Conservation (phyloP, 2,797 vertebrate species). For the Galaxias olidus region DNA sequence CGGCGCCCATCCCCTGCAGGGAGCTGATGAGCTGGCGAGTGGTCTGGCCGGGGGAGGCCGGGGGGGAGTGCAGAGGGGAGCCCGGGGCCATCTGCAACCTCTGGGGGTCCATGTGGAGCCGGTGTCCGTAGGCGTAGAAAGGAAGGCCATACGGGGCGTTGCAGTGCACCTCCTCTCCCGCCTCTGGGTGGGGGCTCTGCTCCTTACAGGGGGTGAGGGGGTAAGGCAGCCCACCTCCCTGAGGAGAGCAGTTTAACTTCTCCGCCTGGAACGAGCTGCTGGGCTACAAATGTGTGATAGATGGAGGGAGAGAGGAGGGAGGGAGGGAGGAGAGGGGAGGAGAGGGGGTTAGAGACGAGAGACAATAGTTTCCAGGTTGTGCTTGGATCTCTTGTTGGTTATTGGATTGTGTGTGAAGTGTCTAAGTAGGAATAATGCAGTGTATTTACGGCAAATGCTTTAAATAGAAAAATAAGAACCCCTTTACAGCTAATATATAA, state of each 20-base stretch:
- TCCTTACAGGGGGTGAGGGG: constrained; percentile 68
- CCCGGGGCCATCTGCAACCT: constrained; percentile 50
- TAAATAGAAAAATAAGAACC: too few relatives aligned
- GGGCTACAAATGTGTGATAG: constrained; percentile 57
- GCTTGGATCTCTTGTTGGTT: too few relatives aligned
- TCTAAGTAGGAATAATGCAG: too few relatives aligned
- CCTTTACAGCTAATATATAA: too few relatives aligned
- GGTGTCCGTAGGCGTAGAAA: constrained; percentile 80
- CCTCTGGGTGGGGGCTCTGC: constrained; percentile 77
- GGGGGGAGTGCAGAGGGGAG: constrained; percentile 66
- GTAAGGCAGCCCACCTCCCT: constrained; percentile 60
- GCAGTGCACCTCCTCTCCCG: constrained; percentile 76
- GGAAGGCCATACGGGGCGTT: constrained; percentile 74
- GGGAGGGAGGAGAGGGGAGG: too few relatives aligned
- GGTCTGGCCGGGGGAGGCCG: constrained; percentile 77
- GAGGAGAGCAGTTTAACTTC: constrained; percentile 76
- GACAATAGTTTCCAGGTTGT: too few relatives aligned
- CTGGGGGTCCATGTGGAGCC: constrained; percentile 73
- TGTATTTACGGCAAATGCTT: too few relatives aligned
- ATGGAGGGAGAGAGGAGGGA: not conserved
- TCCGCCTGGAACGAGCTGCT: constrained; percentile 76
- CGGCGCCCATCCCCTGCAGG: constrained; percentile 67
- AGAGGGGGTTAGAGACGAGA: too few relatives aligned
- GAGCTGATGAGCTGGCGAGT: constrained; percentile 81
- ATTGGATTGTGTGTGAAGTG: too few relatives aligned